Conservation (phyloP, 1,140 invertebrate genomes). For the Drosophila lowei region DNA sequence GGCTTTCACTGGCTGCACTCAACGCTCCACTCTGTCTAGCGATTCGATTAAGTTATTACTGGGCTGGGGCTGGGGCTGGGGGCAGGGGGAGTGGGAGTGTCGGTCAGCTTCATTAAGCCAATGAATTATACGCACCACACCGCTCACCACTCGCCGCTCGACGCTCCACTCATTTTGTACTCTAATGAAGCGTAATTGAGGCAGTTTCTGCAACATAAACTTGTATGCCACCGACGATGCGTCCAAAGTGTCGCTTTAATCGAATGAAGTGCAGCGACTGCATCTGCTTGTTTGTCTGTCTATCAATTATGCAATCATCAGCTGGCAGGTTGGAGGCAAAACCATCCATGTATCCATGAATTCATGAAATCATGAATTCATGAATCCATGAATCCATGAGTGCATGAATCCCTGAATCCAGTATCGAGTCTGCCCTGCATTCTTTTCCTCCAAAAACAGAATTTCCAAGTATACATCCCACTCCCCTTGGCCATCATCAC, state of each 20-base stretch:
- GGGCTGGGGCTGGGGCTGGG: neutral
- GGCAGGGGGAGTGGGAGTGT: neutral
- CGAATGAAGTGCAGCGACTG: conserved; percentile 47
- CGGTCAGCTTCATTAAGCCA: conserved; percentile 74
- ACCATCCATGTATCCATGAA: too few species aligned
- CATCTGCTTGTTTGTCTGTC: conserved; percentile 21
- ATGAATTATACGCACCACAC: conserved; percentile 38
- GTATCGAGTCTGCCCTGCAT: too few species aligned
- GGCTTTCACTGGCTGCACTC: conserved; percentile 20
- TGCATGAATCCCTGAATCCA: too few species aligned
- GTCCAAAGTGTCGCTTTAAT: conserved; percentile 41
- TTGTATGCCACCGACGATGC: conserved; percentile 27
- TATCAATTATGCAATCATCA: conserved; percentile 58
- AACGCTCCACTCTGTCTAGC: conserved; percentile 15
- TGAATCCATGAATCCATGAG: too few species aligned
- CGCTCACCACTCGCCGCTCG: conserved; percentile 6
- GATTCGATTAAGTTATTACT: conserved; percentile 50
- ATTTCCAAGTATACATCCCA: conserved; percentile 2
- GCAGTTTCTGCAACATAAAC: conserved; percentile 36
- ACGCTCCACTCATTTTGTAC: conserved; percentile 57
- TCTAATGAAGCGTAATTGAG: conserved; percentile 73
- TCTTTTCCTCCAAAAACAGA: neutral
- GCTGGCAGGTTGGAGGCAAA: too few species aligned
- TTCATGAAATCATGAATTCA: too few species aligned
- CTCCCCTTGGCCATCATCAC: neutral